Evolutionary conservation across 1,140 invertebrate species (phyloP), one percentile per base, ranked within the genome.

Genomic region (Amphibalanus amphitrite): DNA sequence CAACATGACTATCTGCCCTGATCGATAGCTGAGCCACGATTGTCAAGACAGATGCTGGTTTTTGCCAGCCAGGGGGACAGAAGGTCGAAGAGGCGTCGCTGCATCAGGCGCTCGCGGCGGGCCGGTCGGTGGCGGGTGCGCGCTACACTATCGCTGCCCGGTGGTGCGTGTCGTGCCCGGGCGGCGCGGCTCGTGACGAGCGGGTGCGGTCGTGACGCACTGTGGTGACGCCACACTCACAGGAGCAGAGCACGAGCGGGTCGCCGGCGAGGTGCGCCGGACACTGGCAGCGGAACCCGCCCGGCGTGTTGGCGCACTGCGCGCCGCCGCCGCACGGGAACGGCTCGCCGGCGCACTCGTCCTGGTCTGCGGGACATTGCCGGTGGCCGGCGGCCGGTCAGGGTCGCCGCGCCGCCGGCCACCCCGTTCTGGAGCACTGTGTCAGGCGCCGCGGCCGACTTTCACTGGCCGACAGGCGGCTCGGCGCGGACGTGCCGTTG

Each of bases 241-340:
- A 78, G 75, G 77, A 76, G 75, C 80, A 81, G 68, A 73, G 76
- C 28, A 76, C 72, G 72, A 77, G 77, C 47, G 90, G 70, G 84
- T 90, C 85, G 84, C 90, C 77, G 71, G 65, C 65, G 71, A 72
- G 73, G 29, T 76, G 74, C 40, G 86, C 85, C 0, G 92, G 91
- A 79, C 93, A 95, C 76, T 93, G 89, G 76, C 93, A 95, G 26
- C 86, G 85, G 77, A 89, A 95, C 29, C 86, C 85, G 15, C 93
- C 93, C 0, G 89, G 88, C 74, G 90, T 85, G 77, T 95, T 95
- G 75, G 88, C 88, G 78, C 93, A 95, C 69, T 94, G 85, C 0
- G 91, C 92, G 65, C 90, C 89, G 0, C 82, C 72, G 6, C 88
- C 88, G 79, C 92, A 95, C 3, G 90, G 90, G 76, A 79, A 80